A percentile compares a stretch with the other conserved stretches of the same genome.
phyloP scores from a whole-genome alignment of 2,113 vertebrate genomes.

The Narcine bancroftii region DNA sequence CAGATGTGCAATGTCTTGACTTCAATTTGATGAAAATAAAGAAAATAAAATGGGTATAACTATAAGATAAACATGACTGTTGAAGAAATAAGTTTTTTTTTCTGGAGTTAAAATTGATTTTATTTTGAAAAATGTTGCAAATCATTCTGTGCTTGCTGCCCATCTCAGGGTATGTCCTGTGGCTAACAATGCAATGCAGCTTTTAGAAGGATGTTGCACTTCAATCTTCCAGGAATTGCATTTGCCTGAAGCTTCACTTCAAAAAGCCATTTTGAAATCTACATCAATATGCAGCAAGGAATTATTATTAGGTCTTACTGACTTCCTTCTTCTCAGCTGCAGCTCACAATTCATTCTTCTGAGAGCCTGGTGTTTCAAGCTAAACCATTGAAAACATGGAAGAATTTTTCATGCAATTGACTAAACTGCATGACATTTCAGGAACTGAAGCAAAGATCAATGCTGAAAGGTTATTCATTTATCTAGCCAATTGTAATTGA shows the following conservation, averaged over 20 bases:
- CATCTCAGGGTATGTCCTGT: not conserved
- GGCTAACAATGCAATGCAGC: not conserved
- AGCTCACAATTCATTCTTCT: constrained; percentile 19
- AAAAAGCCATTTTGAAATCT: constrained; percentile 21
- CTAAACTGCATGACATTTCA: constrained; percentile 20
- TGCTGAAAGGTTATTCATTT: constrained; percentile 29
- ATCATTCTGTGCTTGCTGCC: not conserved
- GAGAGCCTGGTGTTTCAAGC: not conserved
- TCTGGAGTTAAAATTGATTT: not conserved
- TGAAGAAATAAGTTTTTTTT: not conserved
- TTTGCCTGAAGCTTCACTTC: not conserved
- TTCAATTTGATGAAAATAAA: not conserved
- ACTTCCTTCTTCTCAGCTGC: not conserved
- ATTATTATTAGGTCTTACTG: constrained; percentile 30
- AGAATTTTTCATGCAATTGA: constrained; percentile 27
- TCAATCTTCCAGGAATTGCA: constrained; percentile 16
- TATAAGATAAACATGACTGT: not conserved
- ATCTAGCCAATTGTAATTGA: constrained; percentile 18
- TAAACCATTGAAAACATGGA: not conserved
- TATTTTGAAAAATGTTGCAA: not conserved
- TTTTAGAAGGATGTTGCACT: constrained; percentile 11
- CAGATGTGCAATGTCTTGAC: not conserved
- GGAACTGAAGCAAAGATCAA: constrained; percentile 33
- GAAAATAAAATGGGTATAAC: not conserved
- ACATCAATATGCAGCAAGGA: constrained; percentile 5